These are phyloP conservation scores for Eulemur albifrons DNA, from an alignment of 2,797 vertebrate genomes.

Conservation along the genomic window DNA sequence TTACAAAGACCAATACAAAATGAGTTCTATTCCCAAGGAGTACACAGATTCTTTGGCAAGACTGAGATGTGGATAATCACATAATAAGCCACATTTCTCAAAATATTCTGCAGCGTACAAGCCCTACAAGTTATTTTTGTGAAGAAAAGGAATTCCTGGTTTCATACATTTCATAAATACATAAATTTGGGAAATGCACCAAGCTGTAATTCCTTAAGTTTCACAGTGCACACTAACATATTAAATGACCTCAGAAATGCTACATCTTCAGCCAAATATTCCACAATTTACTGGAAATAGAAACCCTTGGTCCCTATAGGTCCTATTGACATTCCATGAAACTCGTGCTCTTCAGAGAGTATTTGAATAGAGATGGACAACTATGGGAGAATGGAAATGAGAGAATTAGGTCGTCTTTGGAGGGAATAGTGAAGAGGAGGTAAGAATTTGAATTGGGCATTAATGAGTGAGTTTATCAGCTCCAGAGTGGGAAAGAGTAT, in stretches of 20 bases:
- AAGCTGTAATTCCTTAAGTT: background rate
- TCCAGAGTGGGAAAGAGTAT: background rate
- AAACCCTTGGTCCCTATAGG: background rate
- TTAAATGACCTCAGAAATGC: background rate
- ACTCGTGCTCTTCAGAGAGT: background rate
- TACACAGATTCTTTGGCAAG: background rate
- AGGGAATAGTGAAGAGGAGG: background rate
- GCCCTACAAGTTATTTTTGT: background rate
- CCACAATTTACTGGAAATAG: conserved; percentile 16
- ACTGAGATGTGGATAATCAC: background rate
- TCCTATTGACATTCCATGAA: background rate
- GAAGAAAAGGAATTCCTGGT: background rate
- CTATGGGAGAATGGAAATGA: background rate
- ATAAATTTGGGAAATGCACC: background rate
- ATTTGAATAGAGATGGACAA: background rate
- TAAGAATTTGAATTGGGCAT: background rate
- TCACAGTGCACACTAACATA: background rate
- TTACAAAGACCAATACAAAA: background rate
- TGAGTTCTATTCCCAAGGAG: background rate
- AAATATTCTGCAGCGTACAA: background rate
- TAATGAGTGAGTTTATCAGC: background rate
- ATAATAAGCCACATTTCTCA: background rate
- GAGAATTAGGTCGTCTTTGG: background rate
- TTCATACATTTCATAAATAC: background rate
- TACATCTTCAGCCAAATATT: background rate